Base-by-base conservation (phyloP, 53 echinoderm and acorn worm genomes). In the Arbacia lixula region DNA sequence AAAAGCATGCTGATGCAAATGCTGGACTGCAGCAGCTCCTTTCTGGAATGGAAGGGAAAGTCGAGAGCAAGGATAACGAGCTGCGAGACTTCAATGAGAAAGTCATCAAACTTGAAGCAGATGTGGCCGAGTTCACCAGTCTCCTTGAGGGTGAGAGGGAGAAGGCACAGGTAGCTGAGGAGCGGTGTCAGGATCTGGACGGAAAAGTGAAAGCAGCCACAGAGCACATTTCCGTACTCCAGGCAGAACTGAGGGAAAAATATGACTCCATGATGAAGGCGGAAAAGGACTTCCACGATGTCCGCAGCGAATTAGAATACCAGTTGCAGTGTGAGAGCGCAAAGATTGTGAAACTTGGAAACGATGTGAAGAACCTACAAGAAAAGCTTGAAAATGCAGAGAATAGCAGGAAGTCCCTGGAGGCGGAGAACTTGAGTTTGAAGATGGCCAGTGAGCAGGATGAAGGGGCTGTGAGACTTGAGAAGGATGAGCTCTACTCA, bases 261-360 rank as follows among this genome's bases (percentile, higher is more conserved):
- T 36, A 71, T 36, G 91, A 91, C 53, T 41, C 72, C 32, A 53
- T 53, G 35, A 57, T 60, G 51, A 58, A 71, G 35, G 91, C 91
- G 27, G 85, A 91, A 26, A 79, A 20, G 24, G 91, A 88, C 28
- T 58, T 71, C 63, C 37, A 37, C 25, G 52, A 85, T 4, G 66
- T 84, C 14, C 76, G 91, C 54, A 49, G 42, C 60, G 91, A 91
- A 53, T 80, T 91, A 33, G 88, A 88, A 57, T 32, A 40, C 27
- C 51, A 88, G 31, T 38, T 91, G 27, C 30, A 50, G 43, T 43
- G 20, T 26, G 71, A 79, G 43, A 38, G 33, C 33, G 38, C 69
- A 30, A 77, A 68, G 49, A 5, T 36, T 46, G 36, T 56, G 26
- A 60, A 41, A 30, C 50, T 68, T n/a, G 66, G 55, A 36, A 52